Base-by-base conservation (phyloP, 2,888 invertebrate species). In the Antheraea yamamai region DNA sequence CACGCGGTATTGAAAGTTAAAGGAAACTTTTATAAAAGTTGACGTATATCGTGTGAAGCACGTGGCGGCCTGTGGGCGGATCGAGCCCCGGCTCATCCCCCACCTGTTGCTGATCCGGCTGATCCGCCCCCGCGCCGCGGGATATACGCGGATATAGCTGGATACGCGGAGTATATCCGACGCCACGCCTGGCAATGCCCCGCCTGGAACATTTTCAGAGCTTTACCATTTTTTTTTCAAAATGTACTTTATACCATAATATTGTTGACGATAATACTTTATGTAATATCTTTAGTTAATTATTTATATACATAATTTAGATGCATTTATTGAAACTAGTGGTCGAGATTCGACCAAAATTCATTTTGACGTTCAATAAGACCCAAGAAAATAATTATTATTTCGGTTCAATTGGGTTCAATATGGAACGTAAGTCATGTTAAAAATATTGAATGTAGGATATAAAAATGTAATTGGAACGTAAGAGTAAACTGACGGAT, bases 31-130 rank as follows among this genome's bases (percentile, higher is more conserved):
- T 39, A 7, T 14, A 39, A n/a, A 70, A 39, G n/a, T 70, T 39
- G n/a, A 39, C 30, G 66, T 18, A 30, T 30, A 35, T 23, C 39
- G 70, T 39, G 35, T 39, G 20, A 66, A 74, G 61, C 94, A 93
- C 94, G 94, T 94, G 93, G 84, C 76, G 26, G 18, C 76, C 76
- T 79, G 92, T 91, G 94, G 95, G 95, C 94, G 94, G 89, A 88
- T 90, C 91, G 85, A 79, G 73, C 77, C 78, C 77, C 88, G 91
- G 94, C 93, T 95, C 95, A 95, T 95, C 95, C 95, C 90, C 92
- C 92, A 95, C 95, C 95, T 95, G 95, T 95, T 94, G 94, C 87
- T 91, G 83, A 95, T 95, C 95, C 93, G 90, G 90, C 91, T 92
- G 92, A 93, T 93, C 93, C 92, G 92, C 92, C 93, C 89, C 85